Conservation (phyloP, 53 echinoderm and acorn worm species). For the Astropecten irregularis region DNA sequence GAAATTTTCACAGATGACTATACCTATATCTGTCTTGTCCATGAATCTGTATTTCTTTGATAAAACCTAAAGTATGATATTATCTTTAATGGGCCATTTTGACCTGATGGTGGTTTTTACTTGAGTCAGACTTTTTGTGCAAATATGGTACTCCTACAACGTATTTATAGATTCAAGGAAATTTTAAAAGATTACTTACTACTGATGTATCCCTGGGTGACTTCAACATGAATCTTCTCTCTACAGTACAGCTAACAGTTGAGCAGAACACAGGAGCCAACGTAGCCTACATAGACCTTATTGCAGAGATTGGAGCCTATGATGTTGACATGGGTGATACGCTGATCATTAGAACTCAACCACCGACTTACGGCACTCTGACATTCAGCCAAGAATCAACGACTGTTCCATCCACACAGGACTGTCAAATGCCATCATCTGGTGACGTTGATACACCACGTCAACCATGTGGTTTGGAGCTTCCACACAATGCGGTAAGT, state of each 20-base stretch:
- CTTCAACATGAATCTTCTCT: neutral
- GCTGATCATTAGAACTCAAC: slow-evolving; percentile 22
- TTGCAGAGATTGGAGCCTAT: slow-evolving; percentile 33
- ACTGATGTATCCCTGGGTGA: neutral
- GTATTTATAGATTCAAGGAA: too few species aligned
- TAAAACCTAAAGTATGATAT: too few species aligned
- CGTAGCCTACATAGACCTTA: slow-evolving; percentile 40
- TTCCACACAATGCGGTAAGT: slow-evolving; percentile 7
- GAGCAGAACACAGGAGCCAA: slow-evolving; percentile 37
- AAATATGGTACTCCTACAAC: too few species aligned
- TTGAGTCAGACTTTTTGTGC: too few species aligned
- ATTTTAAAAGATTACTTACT: neutral
- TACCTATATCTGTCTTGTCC: too few species aligned
- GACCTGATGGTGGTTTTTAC: too few species aligned
- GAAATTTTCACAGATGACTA: too few species aligned
- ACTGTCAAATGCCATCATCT: neutral
- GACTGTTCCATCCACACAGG: neutral
- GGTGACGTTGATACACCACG: neutral
- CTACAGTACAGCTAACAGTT: slow-evolving; percentile 3
- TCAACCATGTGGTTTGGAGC: slow-evolving; percentile 30
- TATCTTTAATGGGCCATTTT: too few species aligned
- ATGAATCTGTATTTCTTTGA: too few species aligned
- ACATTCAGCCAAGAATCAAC: neutral
- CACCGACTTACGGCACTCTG: slow-evolving; percentile 32
- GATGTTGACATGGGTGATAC: slow-evolving; percentile 49